Percentiles rank a stretch among this genome's conserved stretches.
phyloP scores from a whole-genome alignment of 2,888 invertebrate genomes.

The Hetaerina titia region DNA sequence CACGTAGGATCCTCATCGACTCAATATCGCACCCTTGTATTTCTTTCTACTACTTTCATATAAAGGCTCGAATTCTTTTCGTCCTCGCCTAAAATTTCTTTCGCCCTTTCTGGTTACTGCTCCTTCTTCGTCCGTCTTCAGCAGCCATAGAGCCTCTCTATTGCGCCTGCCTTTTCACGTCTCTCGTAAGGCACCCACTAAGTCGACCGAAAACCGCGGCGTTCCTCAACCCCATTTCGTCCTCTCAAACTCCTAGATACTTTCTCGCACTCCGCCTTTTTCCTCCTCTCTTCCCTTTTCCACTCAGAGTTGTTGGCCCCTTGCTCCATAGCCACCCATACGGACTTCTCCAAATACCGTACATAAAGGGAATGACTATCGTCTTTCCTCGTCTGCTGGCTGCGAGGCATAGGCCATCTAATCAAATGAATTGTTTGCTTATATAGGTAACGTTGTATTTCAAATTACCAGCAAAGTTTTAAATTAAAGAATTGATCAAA shows the following conservation, averaged over 20 bases:
- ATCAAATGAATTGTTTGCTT: no score
- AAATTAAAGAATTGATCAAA: no score
- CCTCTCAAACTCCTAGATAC: not conserved
- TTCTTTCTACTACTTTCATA: no score
- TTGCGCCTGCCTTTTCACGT: not conserved
- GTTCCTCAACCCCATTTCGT: not conserved
- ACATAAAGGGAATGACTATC: conserved; percentile 63
- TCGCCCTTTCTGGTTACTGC: not conserved
- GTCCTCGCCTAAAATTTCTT: not conserved
- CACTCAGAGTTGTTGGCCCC: not conserved
- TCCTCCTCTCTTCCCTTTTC: not conserved
- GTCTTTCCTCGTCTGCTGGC: no score
- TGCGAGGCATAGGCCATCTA: no score
- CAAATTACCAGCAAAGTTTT: no score
- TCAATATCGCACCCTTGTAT: no score
- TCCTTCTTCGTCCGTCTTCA: not conserved
- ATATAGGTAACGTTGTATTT: no score
- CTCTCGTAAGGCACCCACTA: not conserved
- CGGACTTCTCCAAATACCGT: no score
- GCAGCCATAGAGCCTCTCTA: not conserved
- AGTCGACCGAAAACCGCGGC: not conserved
- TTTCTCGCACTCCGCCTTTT: not conserved
- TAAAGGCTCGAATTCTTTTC: not conserved
- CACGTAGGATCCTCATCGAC: no score
- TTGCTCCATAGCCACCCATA: not conserved